A percentile compares a stretch with the other conserved stretches of the same genome.
Evolutionary conservation across 2,797 vertebrate species (phyloP).

Genomic region (Triplophysa bombifrons): DNA sequence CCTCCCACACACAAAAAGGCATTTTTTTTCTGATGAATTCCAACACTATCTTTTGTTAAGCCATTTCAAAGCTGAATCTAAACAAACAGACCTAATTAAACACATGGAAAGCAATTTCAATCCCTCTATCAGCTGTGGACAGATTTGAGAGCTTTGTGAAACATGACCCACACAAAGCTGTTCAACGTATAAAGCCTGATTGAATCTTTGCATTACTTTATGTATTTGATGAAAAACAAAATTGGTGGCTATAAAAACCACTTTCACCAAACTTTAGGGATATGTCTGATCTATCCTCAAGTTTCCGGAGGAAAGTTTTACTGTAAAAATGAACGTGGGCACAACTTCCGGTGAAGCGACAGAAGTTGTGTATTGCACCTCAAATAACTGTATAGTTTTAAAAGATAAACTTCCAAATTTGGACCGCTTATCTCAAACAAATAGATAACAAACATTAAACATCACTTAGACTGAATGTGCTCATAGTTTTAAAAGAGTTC

Average conservation of each 20-base stretch:
- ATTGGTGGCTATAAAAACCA: neutral
- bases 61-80: slow-evolving; percentile 62
- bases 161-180: slow-evolving; percentile 61
- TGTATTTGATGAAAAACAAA: neutral
- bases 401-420: too few relatives aligned
- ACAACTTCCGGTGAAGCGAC: too few relatives aligned
- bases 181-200: slow-evolving; percentile 63
- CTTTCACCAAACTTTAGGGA: too few relatives aligned
- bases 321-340: too few relatives aligned
- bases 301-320: too few relatives aligned
- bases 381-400: too few relatives aligned
- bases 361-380: too few relatives aligned
- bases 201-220: slow-evolving; percentile 22
- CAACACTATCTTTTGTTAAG: slow-evolving; percentile 58
- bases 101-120: slow-evolving; percentile 72
- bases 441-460: too few relatives aligned
- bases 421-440: too few relatives aligned
- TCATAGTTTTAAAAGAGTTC: too few relatives aligned
- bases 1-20: neutral
- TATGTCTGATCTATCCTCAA: too few relatives aligned
- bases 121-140: slow-evolving; percentile 67
- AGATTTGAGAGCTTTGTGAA: slow-evolving; percentile 61
- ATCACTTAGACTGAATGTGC: too few relatives aligned
- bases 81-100: slow-evolving; percentile 74
- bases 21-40: slow-evolving; percentile 31